Percentiles rank a stretch among this genome's conserved stretches.
Conservation (phyloP, 2,888 invertebrate species). For the Nemurella pictetii region DNA sequence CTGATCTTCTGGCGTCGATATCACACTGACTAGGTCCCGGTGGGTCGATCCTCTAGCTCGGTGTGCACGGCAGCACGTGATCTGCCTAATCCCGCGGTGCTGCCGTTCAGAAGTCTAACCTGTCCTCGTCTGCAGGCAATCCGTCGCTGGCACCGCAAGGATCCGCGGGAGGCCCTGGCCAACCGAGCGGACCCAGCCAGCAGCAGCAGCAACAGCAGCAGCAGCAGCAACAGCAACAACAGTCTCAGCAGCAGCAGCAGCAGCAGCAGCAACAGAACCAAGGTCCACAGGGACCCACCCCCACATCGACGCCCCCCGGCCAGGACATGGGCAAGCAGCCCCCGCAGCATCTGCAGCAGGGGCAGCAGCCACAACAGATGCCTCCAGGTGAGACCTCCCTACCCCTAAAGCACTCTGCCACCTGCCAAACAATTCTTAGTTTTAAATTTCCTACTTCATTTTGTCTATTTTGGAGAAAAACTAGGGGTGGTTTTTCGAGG, state of each 20-base stretch:
- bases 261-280: slow-evolving; percentile 32
- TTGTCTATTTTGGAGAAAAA: too few relatives aligned
- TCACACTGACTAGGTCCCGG: too few relatives aligned
- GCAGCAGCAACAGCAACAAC: slow-evolving; percentile 33
- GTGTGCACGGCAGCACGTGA: too few relatives aligned
- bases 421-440: too few relatives aligned
- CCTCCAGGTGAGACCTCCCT: slow-evolving; percentile 33
- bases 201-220: slow-evolving; percentile 18
- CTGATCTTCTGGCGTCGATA: too few relatives aligned
- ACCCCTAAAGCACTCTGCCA: neutral
- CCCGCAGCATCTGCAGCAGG: slow-evolving; percentile 41
- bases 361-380: slow-evolving; percentile 36
- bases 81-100: too few relatives aligned
- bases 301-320: slow-evolving; percentile 41
- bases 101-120: too few relatives aligned
- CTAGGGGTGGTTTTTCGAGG: too few relatives aligned
- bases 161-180: slow-evolving; percentile 1
- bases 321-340: slow-evolving; percentile 41
- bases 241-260: neutral
- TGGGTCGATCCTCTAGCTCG: too few relatives aligned
- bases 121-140: slow-evolving; percentile 10
- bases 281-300: slow-evolving; percentile 37
- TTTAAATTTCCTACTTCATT: too few relatives aligned
- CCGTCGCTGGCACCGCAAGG: slow-evolving; percentile 34
- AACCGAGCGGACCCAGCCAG: neutral